Conservation (phyloP, 2,113 vertebrate genomes). For the Genyomyrus donnyi region DNA sequence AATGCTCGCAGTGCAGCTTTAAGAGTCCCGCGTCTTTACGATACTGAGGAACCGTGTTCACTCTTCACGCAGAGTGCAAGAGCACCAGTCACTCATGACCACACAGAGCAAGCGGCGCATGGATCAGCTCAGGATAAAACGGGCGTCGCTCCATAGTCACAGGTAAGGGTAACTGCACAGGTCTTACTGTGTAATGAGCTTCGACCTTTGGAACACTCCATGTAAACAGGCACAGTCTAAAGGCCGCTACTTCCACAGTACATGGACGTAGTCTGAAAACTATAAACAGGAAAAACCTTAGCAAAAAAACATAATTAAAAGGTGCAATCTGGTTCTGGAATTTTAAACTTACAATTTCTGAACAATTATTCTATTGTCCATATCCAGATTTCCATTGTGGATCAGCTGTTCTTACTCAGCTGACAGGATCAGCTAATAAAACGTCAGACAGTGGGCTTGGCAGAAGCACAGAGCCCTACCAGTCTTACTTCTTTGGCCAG, state of each 20-base stretch:
- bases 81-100: neutral
- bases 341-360: neutral
- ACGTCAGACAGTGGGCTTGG: neutral
- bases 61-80: neutral
- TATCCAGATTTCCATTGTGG: neutral
- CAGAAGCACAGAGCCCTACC: neutral
- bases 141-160: constrained; percentile 46
- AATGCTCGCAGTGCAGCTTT: neutral
- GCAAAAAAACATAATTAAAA: neutral
- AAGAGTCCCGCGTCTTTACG: neutral
- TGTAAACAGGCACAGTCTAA: neutral
- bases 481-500: neutral
- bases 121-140: constrained; percentile 45
- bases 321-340: neutral
- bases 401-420: neutral
- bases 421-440: neutral
- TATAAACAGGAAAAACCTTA: neutral
- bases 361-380: neutral
- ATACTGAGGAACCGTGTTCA: neutral
- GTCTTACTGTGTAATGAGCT: constrained; percentile 56
- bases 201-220: neutral
- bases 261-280: neutral
- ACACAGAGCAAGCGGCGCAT: neutral
- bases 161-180: constrained; percentile 54
- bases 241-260: neutral